These are phyloP conservation scores for Microcebus jonahi DNA, from an alignment of 2,113 vertebrate genomes.

Conservation along the genomic window DNA sequence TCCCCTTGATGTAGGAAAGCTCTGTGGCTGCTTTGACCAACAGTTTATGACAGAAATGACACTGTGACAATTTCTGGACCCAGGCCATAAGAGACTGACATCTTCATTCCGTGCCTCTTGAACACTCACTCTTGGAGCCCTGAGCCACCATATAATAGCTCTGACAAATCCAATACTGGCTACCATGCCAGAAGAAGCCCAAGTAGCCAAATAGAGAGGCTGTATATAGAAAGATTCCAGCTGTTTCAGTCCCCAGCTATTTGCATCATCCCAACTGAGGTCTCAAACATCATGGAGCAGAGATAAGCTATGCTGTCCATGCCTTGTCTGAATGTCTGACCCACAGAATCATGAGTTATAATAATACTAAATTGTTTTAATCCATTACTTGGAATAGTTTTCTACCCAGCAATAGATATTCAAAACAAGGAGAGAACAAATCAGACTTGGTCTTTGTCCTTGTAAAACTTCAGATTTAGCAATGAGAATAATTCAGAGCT, in stretches of 20 bases:
- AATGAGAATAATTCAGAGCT: slow-evolving; percentile 30
- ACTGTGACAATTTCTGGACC: background rate
- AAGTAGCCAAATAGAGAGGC: background rate
- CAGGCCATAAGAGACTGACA: background rate
- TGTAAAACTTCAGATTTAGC: background rate
- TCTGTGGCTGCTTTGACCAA: background rate
- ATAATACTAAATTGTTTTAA: slow-evolving; percentile 11
- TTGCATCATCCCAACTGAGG: background rate
- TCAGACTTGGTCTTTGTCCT: background rate
- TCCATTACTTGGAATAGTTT: background rate
- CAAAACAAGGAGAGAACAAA: background rate
- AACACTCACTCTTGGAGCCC: background rate
- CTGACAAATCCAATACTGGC: background rate
- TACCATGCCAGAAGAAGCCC: background rate
- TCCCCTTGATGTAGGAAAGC: background rate
- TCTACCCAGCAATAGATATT: background rate
- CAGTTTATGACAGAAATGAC: background rate
- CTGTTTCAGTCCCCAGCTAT: background rate
- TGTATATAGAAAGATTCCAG: background rate
- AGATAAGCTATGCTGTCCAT: background rate
- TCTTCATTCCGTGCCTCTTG: slow-evolving; percentile 17
- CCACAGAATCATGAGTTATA: background rate
- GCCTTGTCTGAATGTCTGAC: background rate
- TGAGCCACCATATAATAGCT: background rate
- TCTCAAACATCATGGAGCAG: background rate